These are phyloP conservation scores for Tupaia chinensis DNA, from an alignment of 2,113 vertebrate species.

Conservation along the genomic window DNA sequence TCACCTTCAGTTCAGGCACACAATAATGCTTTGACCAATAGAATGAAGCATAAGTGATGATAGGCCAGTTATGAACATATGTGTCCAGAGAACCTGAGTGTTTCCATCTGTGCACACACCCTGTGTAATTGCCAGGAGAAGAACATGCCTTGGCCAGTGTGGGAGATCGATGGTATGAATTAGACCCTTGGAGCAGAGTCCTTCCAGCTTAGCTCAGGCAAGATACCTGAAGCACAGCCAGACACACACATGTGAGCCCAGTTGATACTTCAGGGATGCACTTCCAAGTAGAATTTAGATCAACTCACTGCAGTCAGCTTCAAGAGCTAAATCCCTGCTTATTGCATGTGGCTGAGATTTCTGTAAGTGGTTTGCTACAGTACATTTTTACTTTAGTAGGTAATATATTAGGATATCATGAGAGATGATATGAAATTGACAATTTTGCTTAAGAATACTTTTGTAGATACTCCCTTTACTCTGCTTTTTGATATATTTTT, in stretches of 20 bases:
- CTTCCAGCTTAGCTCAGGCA: not conserved
- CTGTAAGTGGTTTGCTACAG: not conserved
- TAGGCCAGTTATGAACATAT: not conserved
- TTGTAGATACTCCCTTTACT: not conserved
- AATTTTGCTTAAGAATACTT: not conserved
- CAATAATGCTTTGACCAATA: not conserved
- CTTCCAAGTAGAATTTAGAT: not conserved
- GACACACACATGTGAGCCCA: not conserved
- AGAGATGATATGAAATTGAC: not conserved
- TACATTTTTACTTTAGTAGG: not conserved
- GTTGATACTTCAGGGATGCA: not conserved
- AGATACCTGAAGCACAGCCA: not conserved
- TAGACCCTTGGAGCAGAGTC: not conserved
- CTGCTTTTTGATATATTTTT: not conserved
- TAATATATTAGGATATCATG: not conserved
- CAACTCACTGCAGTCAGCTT: not conserved
- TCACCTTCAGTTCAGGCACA: not conserved
- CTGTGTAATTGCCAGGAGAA: not conserved
- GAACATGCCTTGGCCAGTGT: not conserved
- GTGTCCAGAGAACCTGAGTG: fast-evolving
- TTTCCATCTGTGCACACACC: not conserved
- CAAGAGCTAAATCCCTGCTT: not conserved
- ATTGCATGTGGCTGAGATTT: not conserved
- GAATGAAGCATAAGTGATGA: not conserved
- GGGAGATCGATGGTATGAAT: fast-evolving